A percentile compares a stretch with the other conserved stretches of the same genome.
These are phyloP conservation scores for Perithous albicinctus DNA, from an alignment of 2,888 invertebrate species.

Conservation along the genomic window DNA sequence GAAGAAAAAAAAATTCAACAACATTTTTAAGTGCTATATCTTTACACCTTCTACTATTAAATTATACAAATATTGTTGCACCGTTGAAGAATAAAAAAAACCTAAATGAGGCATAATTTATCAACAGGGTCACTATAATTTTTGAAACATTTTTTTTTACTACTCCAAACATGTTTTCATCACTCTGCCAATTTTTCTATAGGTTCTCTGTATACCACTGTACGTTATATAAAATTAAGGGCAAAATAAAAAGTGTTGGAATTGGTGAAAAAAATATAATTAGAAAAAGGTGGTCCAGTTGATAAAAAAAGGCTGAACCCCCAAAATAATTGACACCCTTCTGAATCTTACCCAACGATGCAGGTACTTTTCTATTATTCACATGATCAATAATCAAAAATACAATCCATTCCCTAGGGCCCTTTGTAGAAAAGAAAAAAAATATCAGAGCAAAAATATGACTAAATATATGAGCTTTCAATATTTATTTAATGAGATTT, in stretches of 20 bases:
- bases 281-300: too few relatives aligned
- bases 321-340: neutral
- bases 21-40: too few relatives aligned
- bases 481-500: neutral
- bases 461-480: neutral
- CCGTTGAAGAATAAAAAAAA: neutral
- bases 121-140: too few relatives aligned
- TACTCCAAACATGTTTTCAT: too few relatives aligned
- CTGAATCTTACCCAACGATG: neutral
- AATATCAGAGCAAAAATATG: neutral
- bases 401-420: neutral
- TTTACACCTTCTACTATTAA: neutral
- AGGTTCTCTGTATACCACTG: too few relatives aligned
- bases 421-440: neutral
- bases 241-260: neutral
- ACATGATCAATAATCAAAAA: neutral
- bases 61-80: neutral
- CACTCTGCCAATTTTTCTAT: too few relatives aligned
- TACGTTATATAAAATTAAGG: too few relatives aligned
- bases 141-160: too few relatives aligned
- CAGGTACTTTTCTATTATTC: neutral
- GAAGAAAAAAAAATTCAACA: too few relatives aligned
- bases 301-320: too few relatives aligned
- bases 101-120: too few relatives aligned
- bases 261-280: neutral